Evolutionary conservation across 2,113 vertebrate species (phyloP).

Genomic region (Pluvianellus socialis): DNA sequence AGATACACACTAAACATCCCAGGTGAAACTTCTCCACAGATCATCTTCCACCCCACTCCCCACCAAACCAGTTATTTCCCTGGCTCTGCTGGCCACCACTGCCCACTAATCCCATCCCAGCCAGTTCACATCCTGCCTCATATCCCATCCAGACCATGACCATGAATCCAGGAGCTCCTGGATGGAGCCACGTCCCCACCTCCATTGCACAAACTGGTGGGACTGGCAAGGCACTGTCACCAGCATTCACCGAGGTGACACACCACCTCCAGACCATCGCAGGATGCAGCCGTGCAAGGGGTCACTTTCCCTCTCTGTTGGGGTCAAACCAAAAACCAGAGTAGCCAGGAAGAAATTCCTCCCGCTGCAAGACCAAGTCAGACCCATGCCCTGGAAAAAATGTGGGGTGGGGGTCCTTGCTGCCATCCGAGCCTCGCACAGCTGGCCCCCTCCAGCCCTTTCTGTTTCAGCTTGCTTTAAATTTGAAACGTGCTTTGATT

Average conservation of each 20-base stretch:
- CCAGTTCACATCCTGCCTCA: background rate
- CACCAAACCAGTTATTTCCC: background rate
- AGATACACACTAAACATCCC: background rate
- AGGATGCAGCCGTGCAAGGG: background rate
- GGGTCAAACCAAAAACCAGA: background rate
- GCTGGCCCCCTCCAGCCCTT: background rate
- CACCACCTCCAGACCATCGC: background rate
- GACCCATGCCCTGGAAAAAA: background rate
- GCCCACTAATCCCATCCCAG: background rate
- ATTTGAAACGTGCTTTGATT: background rate
- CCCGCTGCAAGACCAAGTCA: background rate
- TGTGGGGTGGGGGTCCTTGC: background rate
- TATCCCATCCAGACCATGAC: background rate
- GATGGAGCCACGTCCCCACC: background rate
- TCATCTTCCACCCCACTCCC: background rate
- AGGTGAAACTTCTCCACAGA: background rate
- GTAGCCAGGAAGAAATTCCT: background rate
- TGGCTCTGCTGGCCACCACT: background rate
- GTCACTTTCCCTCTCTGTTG: background rate
- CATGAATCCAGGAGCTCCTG: background rate
- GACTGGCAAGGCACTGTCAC: background rate
- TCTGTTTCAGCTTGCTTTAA: background rate
- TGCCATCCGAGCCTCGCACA: fast-evolving
- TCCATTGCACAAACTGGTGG: background rate
- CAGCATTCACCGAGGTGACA: background rate